Percentiles rank a stretch among this genome's conserved stretches.
These are phyloP conservation scores for Gymnarchus niloticus DNA, from an alignment of 2,113 vertebrate species.

Conservation along the genomic window DNA sequence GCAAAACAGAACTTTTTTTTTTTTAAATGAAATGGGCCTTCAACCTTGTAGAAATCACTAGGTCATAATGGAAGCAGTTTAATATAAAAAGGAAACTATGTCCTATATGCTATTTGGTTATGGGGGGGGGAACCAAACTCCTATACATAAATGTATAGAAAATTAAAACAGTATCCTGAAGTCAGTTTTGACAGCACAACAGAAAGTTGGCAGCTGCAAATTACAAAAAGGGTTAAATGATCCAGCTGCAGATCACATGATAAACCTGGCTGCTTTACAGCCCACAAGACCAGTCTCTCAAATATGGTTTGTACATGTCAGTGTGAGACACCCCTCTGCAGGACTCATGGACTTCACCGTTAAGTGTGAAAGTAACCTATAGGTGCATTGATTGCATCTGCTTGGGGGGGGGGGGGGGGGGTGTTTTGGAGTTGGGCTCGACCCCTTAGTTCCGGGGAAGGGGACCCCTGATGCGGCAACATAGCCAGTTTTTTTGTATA, in stretches of 20 bases:
- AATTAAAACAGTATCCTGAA: not conserved
- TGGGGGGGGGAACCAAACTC: not conserved
- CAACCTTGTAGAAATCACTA: not conserved
- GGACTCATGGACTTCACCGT: not conserved
- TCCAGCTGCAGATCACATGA: not conserved
- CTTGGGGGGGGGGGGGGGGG: not conserved
- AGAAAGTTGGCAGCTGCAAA: not conserved
- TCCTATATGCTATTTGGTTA: not conserved
- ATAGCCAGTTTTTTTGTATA: too few species aligned
- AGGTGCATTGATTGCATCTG: not conserved
- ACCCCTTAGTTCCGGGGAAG: too few species aligned
- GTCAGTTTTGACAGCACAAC: not conserved
- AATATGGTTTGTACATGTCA: not conserved
- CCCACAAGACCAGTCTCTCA: not conserved
- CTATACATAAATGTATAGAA: not conserved
- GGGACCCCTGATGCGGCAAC: too few species aligned
- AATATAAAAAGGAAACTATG: not conserved
- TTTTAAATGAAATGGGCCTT: not conserved
- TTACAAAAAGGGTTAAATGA: not conserved
- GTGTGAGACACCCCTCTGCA: not conserved
- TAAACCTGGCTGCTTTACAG: not conserved
- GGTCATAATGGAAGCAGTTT: not conserved
- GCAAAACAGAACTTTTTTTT: not conserved
- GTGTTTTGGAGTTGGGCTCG: too few species aligned
- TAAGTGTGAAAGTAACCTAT: slow-evolving; percentile 5